Base-by-base conservation (phyloP, 2,888 invertebrate species). In the Leptopilina syphax region DNA sequence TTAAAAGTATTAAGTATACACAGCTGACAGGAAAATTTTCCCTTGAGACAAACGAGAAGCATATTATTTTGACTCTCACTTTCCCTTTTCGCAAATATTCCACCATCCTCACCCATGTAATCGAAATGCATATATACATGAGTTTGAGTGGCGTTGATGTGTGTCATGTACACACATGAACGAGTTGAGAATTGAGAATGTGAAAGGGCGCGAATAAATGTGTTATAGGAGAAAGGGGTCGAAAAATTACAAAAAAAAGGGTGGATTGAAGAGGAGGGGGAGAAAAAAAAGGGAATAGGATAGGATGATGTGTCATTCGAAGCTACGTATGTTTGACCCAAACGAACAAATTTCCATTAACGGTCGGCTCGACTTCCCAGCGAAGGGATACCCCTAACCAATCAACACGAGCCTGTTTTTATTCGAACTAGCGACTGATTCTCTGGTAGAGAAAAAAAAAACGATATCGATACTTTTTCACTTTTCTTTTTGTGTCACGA, bases 81-180 rank as follows among this genome's bases (percentile, higher is more conserved):
- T 77, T 77, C 77, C 80, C 79, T 41, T 60, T 44, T 6, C 68
- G 81, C 82, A 82, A 86, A 88, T 86, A 85, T 87, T 86, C 44
- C 34, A 34, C 8, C 44, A 6, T 44, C 83, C 84, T 76, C 79
- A 12, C 24, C 18, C 80, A 65, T 73, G 83, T 88, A 88, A 88
- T 87, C 84, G 87, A 87, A 88, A 88, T 88, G 85, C 88, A 88
- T 88, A 87, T 86, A 88, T 87, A 88, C 88, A 88, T 87, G 88
- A 88, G 86, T 81, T 83, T 83, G 84, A 86, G 84, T 83, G 82
- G 85, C 84, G 85, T 85, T 86, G 84, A 85, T 86, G 84, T 83
- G 80, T 79, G 79, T 77, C 76, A 77, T 68, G 60, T 63, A 78
- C 76, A 78, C 76, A 77, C 66, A 27, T 41, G 63, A 63, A 68